Conservation (phyloP, 2,888 invertebrate species). For the Conchocele bisecta region DNA sequence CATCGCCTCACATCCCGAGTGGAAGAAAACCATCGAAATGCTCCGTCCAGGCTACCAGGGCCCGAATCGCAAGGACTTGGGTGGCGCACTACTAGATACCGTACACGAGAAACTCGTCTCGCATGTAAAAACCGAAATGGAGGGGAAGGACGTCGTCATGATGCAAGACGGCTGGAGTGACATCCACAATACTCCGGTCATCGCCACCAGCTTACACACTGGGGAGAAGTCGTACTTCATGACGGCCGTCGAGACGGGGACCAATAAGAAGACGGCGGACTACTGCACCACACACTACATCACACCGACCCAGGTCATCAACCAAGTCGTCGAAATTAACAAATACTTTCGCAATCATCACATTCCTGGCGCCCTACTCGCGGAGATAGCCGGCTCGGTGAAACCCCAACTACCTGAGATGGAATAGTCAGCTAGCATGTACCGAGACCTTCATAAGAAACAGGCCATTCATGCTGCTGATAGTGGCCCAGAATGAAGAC, state of each 20-base stretch:
- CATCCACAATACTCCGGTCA: slow-evolving; percentile 44
- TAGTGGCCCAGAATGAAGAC: slow-evolving; percentile 42
- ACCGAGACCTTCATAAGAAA: slow-evolving; percentile 26
- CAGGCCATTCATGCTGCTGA: slow-evolving; percentile 26
- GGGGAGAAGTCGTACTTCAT: slow-evolving; percentile 38
- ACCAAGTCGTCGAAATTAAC: slow-evolving; percentile 30
- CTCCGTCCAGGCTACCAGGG: too few relatives aligned
- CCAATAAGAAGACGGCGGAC: slow-evolving; percentile 36
- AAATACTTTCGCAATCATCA: slow-evolving; percentile 50
- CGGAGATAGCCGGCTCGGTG: slow-evolving; percentile 12
- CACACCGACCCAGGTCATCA: slow-evolving; percentile 32
- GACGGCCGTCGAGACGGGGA: slow-evolving; percentile 22
- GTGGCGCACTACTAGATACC: too few relatives aligned
- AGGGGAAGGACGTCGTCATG: slow-evolving; percentile 33
- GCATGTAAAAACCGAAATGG: too few relatives aligned
- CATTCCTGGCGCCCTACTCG: slow-evolving; percentile 11
- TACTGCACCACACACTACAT: slow-evolving; percentile 32
- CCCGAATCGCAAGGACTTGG: too few relatives aligned
- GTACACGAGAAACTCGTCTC: too few relatives aligned
- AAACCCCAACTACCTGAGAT: slow-evolving; percentile 39
- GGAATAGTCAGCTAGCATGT: slow-evolving; percentile 33
- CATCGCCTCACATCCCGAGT: too few relatives aligned
- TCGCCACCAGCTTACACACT: slow-evolving; percentile 27
- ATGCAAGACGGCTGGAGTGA: slow-evolving; percentile 44
- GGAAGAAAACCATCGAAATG: too few relatives aligned